Base-by-base conservation (phyloP, 2,797 vertebrate genomes). In the Sebastes iracundus region DNA sequence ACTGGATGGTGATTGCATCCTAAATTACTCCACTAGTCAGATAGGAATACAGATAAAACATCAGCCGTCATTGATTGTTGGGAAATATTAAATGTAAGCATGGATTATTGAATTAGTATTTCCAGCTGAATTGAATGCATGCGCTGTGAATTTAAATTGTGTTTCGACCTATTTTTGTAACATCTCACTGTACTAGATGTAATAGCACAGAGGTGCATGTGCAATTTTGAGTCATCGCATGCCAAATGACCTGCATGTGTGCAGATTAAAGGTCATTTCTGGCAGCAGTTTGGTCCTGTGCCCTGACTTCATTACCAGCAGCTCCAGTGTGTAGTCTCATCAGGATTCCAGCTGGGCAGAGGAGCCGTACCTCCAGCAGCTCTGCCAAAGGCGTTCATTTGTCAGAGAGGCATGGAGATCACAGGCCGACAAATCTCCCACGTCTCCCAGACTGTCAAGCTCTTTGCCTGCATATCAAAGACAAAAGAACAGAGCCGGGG, bases 341-440 rank as follows among this genome's bases (percentile, higher is more conserved):
- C 93, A 93, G 91, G 89, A 92, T 93, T 94, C 90, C 84, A 81
- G 82, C 80, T 77, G 87, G 90, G 92, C 91, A 88, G 85, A 90
- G 78, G 71, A 92, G 83, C 83, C 22, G 64, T 87, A 93, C 92
- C 92, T 89, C 91, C 87, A 85, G 85, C 92, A 89, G 90, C 91
- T 87, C 86, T 90, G 93, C 92, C 92, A 93, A 94, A 94, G 93
- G 92, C 93, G 84, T 90, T 95, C 92, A 91, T 95, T 96, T 96
- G 94, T 95, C 94, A 95, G 91, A 90, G 93, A 92, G 86, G 93
- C 91, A 91, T 85, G 77, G 89, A 94, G 95, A 95, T 96, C 95
- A 95, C 92, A 95, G 92, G 90, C 93, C 90, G 93, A 94, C 93
- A 95, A 95, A 94, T 95, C 94, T 95, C 94, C 89, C 77, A 88